Percentiles rank a stretch among this genome's conserved stretches.
These are phyloP conservation scores for Anorthoa munda DNA, from an alignment of 2,888 invertebrate genomes.

Conservation along the genomic window DNA sequence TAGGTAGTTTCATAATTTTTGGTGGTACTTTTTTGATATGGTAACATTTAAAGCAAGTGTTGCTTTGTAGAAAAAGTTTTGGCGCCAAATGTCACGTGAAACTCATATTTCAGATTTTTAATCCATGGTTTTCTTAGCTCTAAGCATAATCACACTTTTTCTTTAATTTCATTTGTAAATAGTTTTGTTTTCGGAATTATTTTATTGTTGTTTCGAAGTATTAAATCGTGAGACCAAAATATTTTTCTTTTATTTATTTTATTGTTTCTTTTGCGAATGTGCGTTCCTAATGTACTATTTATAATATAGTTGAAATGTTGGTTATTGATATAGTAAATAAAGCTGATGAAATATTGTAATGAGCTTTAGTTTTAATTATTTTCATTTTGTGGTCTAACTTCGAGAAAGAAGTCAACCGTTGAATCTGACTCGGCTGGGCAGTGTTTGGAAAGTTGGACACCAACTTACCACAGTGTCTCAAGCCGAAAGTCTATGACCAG, in stretches of 20 bases:
- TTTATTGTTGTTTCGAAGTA: conserved; percentile 81
- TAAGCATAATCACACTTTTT: conserved; percentile 60
- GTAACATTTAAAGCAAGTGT: conserved; percentile 11
- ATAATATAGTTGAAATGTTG: conserved; percentile 36
- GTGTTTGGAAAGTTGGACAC: no score
- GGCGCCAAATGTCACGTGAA: conserved; percentile 18
- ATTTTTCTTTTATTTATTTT: conserved; percentile 67
- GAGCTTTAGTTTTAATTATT: conserved; percentile 16
- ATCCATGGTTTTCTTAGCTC: conserved; percentile 54
- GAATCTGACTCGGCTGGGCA: no score
- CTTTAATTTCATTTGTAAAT: conserved; percentile 76
- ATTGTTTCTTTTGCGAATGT: conserved; percentile 19
- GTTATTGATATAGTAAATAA: conserved; percentile 58
- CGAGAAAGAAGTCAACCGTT: no score
- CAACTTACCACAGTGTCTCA: no score
- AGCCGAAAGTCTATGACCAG: no score
- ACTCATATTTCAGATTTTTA: conserved; percentile 14
- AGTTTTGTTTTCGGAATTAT: conserved; percentile 75
- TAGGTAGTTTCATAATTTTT: conserved; percentile 20
- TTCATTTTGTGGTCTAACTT: background rate
- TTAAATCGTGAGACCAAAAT: conserved; percentile 80
- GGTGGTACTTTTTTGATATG: conserved; percentile 23
- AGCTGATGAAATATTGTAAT: conserved; percentile 56
- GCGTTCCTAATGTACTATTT: conserved; percentile 46
- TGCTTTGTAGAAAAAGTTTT: conserved; percentile 4